These are phyloP conservation scores for Synanthedon tipuliformis DNA, from an alignment of 2,888 invertebrate genomes.

Conservation along the genomic window DNA sequence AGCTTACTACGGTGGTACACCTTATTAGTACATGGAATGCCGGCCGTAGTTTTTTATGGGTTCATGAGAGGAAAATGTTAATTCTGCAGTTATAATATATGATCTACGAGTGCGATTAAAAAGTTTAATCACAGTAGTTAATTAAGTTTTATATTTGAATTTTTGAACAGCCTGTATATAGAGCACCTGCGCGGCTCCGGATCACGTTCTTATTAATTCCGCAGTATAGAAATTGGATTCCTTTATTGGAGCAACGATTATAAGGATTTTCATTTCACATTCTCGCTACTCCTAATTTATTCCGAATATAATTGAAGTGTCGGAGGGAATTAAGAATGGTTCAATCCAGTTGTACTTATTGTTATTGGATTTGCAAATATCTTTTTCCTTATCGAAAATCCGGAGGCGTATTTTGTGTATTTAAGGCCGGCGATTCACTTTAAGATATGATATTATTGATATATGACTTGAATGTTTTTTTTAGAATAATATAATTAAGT, in stretches of 20 bases:
- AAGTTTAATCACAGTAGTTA: no score
- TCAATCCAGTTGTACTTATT: background rate
- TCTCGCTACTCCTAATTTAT: slow-evolving; percentile 43
- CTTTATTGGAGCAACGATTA: slow-evolving; percentile 51
- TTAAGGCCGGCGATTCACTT: background rate
- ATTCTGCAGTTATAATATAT: no score
- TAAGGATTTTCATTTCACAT: slow-evolving; percentile 36
- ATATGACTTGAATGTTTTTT: no score
- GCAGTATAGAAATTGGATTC: slow-evolving; percentile 45
- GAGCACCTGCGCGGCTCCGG: slow-evolving; percentile 24
- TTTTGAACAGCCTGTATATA: slow-evolving; percentile 14
- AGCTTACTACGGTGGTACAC: no score
- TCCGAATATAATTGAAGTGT: slow-evolving; percentile 42
- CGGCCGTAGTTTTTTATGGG: no score
- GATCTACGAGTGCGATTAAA: no score
- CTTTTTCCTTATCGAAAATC: background rate
- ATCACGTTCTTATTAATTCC: slow-evolving; percentile 44
- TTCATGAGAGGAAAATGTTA: no score
- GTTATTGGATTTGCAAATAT: background rate
- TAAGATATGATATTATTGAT: no score
- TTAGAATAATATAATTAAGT: no score
- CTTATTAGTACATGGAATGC: no score
- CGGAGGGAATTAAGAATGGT: slow-evolving; percentile 12
- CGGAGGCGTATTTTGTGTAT: background rate
- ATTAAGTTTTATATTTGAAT: background rate